Evolutionary conservation across 1,140 invertebrate genomes (phyloP).

Genomic region (Drosophila sulfurigaster): DNA sequence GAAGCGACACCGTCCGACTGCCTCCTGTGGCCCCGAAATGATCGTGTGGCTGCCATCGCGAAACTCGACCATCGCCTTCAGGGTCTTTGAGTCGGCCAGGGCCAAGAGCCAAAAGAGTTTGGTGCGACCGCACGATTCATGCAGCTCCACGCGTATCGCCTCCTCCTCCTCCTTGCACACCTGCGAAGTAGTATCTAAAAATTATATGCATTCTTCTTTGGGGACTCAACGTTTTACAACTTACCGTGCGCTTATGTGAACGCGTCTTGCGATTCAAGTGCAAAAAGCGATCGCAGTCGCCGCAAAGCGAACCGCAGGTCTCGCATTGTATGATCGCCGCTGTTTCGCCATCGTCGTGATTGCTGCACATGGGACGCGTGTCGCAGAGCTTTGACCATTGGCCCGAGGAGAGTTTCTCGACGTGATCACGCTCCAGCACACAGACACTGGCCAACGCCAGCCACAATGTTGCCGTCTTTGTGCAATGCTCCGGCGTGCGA

Average conservation of each 20-base stretch:
- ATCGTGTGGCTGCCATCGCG: conserved; percentile 89
- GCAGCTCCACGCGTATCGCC: conserved; percentile 96
- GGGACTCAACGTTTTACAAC: not conserved
- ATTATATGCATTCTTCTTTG: not conserved
- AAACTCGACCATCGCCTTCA: conserved; percentile 98
- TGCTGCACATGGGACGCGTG: conserved; percentile 91
- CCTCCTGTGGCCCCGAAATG: conserved; percentile 81
- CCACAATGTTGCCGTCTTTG: conserved; percentile 95
- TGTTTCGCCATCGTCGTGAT: conserved; percentile 98
- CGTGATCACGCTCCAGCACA: conserved; percentile 95
- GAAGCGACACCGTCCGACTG: conserved; percentile 94
- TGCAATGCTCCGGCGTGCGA: conserved; percentile 90
- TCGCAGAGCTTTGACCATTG: conserved; percentile 87
- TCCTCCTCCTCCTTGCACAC: conserved; percentile 98
- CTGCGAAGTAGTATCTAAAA: conserved; percentile 21
- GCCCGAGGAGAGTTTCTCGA: conserved; percentile 92
- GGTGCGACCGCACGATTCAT: conserved; percentile 97
- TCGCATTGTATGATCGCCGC: conserved; percentile 96
- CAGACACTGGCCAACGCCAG: conserved; percentile 96
- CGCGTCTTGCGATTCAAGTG: conserved; percentile 96
- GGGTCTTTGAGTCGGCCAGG: conserved; percentile 95
- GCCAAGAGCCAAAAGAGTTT: conserved; percentile 98
- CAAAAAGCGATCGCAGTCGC: conserved; percentile 97
- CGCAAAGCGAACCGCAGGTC: conserved; percentile 96
- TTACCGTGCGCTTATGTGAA: conserved; percentile 93